A percentile compares a stretch with the other conserved stretches of the same genome.
Evolutionary conservation across 2,113 vertebrate genomes (phyloP).

Genomic region (Proterorhinus semilunaris): DNA sequence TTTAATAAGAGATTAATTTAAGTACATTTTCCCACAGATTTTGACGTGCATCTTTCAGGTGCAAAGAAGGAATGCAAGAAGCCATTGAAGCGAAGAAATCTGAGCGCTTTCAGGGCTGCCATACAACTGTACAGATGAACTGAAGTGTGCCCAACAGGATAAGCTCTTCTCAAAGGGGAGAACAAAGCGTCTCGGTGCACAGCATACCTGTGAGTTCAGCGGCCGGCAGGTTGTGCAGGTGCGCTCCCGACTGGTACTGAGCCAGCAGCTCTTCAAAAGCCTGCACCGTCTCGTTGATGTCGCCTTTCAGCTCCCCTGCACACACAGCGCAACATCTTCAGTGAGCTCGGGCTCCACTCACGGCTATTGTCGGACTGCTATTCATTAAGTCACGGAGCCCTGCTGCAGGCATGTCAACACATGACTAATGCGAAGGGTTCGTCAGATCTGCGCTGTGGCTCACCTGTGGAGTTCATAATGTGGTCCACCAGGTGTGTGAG

Average conservation of each 20-base stretch:
- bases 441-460: slow-evolving; percentile 57
- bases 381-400: slow-evolving; percentile 43
- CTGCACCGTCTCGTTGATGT: slow-evolving; percentile 82
- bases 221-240: slow-evolving; percentile 78
- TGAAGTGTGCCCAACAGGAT: slow-evolving; percentile 5
- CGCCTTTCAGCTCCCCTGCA: slow-evolving; percentile 81
- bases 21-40: too few species aligned
- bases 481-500: slow-evolving; percentile 81
- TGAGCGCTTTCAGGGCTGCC: background rate
- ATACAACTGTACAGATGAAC: background rate
- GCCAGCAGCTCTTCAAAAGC: slow-evolving; percentile 86
- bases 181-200: slow-evolving; percentile 24
- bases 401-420: slow-evolving; percentile 45
- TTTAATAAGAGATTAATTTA: too few species aligned
- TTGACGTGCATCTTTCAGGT: too few species aligned
- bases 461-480: slow-evolving; percentile 91
- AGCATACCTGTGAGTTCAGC: slow-evolving; percentile 78
- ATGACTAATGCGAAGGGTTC: slow-evolving; percentile 46
- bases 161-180: slow-evolving; percentile 7
- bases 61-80: too few species aligned
- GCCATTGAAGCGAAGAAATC: background rate
- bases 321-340: slow-evolving; percentile 38
- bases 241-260: slow-evolving; percentile 85
- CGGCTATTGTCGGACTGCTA: slow-evolving; percentile 5
- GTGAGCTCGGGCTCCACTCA: background rate